Percentiles rank a stretch among this genome's conserved stretches.
phyloP scores from a whole-genome alignment of 2,797 vertebrate species.

The Tachyglossus aculeatus region DNA sequence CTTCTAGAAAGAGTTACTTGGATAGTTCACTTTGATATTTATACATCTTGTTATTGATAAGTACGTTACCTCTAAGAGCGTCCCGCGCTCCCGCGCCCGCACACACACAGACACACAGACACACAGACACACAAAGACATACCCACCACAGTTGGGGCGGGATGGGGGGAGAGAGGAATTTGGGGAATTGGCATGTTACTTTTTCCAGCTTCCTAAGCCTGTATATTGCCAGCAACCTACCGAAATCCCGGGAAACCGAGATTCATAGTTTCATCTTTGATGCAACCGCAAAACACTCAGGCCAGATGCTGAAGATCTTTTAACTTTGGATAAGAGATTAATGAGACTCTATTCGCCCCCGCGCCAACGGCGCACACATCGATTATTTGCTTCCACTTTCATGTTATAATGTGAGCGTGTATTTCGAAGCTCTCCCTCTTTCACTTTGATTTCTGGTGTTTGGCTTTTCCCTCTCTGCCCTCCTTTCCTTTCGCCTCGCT shows the following conservation, averaged over 20 bases:
- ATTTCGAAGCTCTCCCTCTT: constrained; percentile 32
- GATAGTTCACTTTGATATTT: constrained; percentile 72
- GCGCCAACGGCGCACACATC: background rate
- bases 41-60: constrained; percentile 68
- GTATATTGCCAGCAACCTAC: too few species aligned
- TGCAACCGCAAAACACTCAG: too few species aligned
- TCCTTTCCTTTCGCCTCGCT: background rate
- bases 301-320: too few species aligned
- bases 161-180: background rate
- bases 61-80: constrained; percentile 35
- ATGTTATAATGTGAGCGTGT: background rate
- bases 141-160: too few species aligned
- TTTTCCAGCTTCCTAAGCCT: background rate
- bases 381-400: background rate
- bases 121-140: background rate
- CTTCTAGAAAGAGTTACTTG: constrained; percentile 68
- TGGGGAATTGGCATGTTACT: background rate
- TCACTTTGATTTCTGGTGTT: constrained; percentile 43
- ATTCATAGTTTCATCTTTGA: too few species aligned
- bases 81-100: constrained; percentile 26
- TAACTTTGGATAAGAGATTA: too few species aligned
- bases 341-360: background rate
- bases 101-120: background rate
- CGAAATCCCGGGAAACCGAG: too few species aligned
- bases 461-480: background rate